Percentiles rank a stretch among this genome's conserved stretches.
Conservation (phyloP, 2,888 invertebrate species). For the Hemaris fuciformis region DNA sequence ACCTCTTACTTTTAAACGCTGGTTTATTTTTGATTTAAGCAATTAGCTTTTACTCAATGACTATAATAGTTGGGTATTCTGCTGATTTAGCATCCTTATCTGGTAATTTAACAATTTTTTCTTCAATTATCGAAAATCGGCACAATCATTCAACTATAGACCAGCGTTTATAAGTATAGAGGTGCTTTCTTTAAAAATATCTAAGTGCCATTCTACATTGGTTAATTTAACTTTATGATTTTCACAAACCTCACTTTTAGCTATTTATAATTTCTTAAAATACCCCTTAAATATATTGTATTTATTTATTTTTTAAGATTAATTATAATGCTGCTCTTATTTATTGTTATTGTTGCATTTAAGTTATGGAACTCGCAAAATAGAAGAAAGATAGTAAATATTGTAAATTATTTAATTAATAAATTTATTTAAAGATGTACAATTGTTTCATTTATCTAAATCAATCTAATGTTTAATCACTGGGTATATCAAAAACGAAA, state of each 20-base stretch:
- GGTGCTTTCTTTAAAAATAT: constrained; percentile 19
- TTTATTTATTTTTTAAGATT: not conserved
- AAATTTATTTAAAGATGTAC: constrained; percentile 22
- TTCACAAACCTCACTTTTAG: constrained; percentile 1
- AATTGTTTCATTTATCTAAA: not conserved
- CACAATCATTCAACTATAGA: no score
- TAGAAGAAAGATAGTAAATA: constrained; percentile 60
- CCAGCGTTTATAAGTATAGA: constrained; percentile 3
- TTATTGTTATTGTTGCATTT: constrained; percentile 32
- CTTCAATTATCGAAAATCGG: no score
- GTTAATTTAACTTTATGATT: constrained; percentile 8
- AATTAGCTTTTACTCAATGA: no score
- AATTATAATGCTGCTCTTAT: constrained; percentile 2
- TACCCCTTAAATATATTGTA: constrained; percentile 2
- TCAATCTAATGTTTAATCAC: not conserved
- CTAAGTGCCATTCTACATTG: constrained; percentile 50
- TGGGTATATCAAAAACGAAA: not conserved
- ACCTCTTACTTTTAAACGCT: constrained; percentile 16
- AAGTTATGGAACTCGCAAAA: constrained; percentile 22
- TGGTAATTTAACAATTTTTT: not conserved
- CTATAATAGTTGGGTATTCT: no score
- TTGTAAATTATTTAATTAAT: constrained; percentile 31
- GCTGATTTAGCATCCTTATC: no score
- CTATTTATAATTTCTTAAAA: not conserved
- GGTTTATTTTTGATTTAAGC: not conserved